phyloP scores from a whole-genome alignment of 2,113 vertebrate species.

The Eubucco bourcierii region DNA sequence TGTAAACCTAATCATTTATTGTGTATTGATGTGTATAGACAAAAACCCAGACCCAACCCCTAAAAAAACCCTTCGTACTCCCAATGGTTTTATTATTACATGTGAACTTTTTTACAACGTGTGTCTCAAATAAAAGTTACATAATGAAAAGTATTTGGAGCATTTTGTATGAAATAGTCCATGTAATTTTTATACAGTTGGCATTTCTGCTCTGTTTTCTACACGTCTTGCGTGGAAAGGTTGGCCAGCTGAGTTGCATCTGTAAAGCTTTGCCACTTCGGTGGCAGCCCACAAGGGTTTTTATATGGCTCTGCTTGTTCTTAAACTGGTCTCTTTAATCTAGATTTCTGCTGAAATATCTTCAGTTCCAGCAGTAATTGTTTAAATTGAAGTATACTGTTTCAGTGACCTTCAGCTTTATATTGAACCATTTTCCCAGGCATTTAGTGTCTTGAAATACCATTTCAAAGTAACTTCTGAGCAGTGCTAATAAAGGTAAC shows the following conservation, averaged over 20 bases:
- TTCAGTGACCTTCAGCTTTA: not conserved
- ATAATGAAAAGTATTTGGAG: conserved; percentile 68
- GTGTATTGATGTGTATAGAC: conserved; percentile 78
- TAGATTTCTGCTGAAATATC: not conserved
- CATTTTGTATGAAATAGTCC: conserved; percentile 64
- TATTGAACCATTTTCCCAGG: not conserved
- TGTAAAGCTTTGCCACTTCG: not conserved
- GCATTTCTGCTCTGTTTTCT: not conserved
- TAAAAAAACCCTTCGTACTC: not conserved
- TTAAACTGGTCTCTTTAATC: not conserved
- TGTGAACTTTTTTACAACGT: conserved; percentile 82
- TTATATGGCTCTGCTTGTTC: not conserved
- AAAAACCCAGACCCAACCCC: conserved; percentile 11
- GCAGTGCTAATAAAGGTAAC: not conserved
- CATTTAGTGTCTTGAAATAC: not conserved
- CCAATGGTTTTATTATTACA: conserved; percentile 75
- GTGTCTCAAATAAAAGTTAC: conserved; percentile 85
- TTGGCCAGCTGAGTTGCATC: not conserved
- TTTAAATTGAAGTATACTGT: not conserved
- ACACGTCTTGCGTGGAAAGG: not conserved
- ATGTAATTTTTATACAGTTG: not conserved
- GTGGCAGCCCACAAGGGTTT: not conserved
- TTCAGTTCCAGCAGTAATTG: not conserved
- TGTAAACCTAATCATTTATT: conserved; percentile 73
- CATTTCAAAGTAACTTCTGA: not conserved